A percentile compares a stretch with the other conserved stretches of the same genome.
Conservation (phyloP, 2,888 invertebrate species). For the Kuschelorhynchus macadamiae region DNA sequence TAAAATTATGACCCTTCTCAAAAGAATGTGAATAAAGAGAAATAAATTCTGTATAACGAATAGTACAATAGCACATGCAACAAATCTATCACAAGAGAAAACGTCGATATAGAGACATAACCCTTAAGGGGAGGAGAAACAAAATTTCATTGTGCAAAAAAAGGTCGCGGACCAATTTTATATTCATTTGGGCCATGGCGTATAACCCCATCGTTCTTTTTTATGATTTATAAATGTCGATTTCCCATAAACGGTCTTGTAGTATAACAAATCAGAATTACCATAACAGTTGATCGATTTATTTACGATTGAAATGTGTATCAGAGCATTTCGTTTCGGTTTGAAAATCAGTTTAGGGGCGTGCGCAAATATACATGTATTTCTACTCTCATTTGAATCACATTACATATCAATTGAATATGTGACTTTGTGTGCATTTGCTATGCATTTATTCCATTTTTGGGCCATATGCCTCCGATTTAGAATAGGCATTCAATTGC, state of each 20-base stretch:
- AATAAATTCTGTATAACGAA: constrained; percentile 36
- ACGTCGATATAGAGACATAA: constrained; percentile 50
- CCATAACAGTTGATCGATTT: constrained; percentile 65
- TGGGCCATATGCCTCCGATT: constrained; percentile 57
- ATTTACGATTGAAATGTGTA: constrained; percentile 63
- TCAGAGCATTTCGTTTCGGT: constrained; percentile 62
- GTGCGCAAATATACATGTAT: constrained; percentile 61
- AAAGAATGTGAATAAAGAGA: constrained; percentile 13
- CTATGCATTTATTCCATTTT: constrained; percentile 63
- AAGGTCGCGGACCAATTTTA: constrained; percentile 64
- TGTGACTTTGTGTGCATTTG: constrained; percentile 62
- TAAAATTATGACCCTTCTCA: constrained; percentile 36
- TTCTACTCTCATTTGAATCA: constrained; percentile 62
- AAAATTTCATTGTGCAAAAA: constrained; percentile 53
- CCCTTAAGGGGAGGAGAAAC: constrained; percentile 48
- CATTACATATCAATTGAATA: constrained; percentile 53
- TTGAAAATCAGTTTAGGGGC: constrained; percentile 63
- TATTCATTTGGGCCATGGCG: constrained; percentile 66
- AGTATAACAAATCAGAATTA: constrained; percentile 66
- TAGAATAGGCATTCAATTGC: constrained; percentile 44
- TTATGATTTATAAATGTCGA: constrained; percentile 63
- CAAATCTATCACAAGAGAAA: constrained; percentile 33
- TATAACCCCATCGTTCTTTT: constrained; percentile 59
- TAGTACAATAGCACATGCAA: constrained; percentile 38
- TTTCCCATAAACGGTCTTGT: constrained; percentile 68